These are phyloP conservation scores for Lordiphosa fenestrarum DNA, from an alignment of 2,888 invertebrate species.

Conservation along the genomic window DNA sequence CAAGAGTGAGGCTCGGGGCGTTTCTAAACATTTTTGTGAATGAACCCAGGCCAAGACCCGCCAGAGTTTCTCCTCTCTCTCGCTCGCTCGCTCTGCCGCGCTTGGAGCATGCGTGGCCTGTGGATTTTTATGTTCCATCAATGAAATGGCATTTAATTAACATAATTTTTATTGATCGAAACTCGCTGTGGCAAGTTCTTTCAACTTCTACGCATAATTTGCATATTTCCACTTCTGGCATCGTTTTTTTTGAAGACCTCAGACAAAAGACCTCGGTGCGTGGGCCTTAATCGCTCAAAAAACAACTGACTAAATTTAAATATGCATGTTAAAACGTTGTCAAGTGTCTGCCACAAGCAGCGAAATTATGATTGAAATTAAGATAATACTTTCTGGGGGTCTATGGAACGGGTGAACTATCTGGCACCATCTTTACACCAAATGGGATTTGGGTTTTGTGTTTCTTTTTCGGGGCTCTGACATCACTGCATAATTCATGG, in stretches of 20 bases:
- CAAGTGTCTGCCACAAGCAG: conserved; percentile 59
- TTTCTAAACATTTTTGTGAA: conserved; percentile 62
- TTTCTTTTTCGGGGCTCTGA: conserved; percentile 22
- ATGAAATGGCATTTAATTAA: conserved; percentile 74
- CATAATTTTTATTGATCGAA: conserved; percentile 69
- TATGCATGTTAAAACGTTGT: conserved; percentile 41
- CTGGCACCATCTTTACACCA: conserved; percentile 42
- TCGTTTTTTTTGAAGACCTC: conserved; percentile 9
- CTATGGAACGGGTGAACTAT: conserved; percentile 24
- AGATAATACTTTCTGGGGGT: conserved; percentile 42
- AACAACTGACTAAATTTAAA: conserved; percentile 10
- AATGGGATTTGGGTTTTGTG: conserved; percentile 14
- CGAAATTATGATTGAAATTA: conserved; percentile 73
- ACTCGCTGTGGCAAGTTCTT: conserved; percentile 61
- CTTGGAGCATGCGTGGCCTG: conserved; percentile 64
- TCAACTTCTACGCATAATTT: conserved; percentile 60
- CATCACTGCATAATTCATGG: conserved; percentile 66
- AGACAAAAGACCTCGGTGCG: conserved; percentile 55
- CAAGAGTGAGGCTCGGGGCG: conserved; percentile 16
- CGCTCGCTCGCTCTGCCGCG: too few relatives aligned
- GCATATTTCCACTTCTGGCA: conserved; percentile 44
- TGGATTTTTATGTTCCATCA: conserved; percentile 72
- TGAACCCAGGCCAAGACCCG: conserved; percentile 63
- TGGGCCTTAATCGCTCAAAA: conserved; percentile 60
- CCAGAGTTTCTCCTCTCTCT: conserved; percentile 18